phyloP scores from a whole-genome alignment of 1,140 invertebrate species.

The Drosophila repleta region DNA sequence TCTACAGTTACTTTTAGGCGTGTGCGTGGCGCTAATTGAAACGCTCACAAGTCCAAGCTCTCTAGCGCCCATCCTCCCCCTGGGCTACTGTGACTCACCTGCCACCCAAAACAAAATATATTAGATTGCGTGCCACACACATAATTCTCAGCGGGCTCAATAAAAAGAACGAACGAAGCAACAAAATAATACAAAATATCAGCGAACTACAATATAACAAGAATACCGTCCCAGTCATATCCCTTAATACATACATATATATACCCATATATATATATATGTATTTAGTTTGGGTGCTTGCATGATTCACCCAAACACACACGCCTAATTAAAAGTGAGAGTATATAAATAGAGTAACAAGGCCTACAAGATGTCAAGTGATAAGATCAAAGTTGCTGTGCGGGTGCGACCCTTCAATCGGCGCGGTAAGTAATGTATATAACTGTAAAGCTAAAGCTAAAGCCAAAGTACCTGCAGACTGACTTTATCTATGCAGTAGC shows the following conservation, averaged over 20 bases:
- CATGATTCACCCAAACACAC: conserved; percentile 40
- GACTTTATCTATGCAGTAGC: neutral
- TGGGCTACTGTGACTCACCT: conserved; percentile 38
- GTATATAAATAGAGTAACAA: conserved; percentile 4
- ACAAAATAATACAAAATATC: conserved; percentile 33
- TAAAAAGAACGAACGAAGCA: neutral
- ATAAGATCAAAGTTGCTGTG: conserved; percentile 98
- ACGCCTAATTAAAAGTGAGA: conserved; percentile 33
- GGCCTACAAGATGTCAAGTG: conserved; percentile 77
- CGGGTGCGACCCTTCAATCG: conserved; percentile 97
- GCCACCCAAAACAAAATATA: conserved; percentile 24
- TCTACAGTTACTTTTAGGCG: conserved; percentile 35
- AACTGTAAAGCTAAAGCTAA: neutral
- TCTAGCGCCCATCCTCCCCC: conserved; percentile 1
- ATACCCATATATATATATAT: too few relatives aligned
- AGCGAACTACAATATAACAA: conserved; percentile 30
- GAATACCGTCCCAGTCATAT: conserved; percentile 39
- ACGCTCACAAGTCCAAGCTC: conserved; percentile 45
- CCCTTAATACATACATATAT: conserved; percentile 11
- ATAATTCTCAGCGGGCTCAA: conserved; percentile 41
- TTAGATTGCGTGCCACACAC: conserved; percentile 47
- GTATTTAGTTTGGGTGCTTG: conserved; percentile 14
- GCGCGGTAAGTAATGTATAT: conserved; percentile 89
- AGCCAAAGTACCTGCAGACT: neutral
- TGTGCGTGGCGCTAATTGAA: conserved; percentile 77